phyloP scores from a whole-genome alignment of 2,113 vertebrate genomes.

The Danio rerio region DNA sequence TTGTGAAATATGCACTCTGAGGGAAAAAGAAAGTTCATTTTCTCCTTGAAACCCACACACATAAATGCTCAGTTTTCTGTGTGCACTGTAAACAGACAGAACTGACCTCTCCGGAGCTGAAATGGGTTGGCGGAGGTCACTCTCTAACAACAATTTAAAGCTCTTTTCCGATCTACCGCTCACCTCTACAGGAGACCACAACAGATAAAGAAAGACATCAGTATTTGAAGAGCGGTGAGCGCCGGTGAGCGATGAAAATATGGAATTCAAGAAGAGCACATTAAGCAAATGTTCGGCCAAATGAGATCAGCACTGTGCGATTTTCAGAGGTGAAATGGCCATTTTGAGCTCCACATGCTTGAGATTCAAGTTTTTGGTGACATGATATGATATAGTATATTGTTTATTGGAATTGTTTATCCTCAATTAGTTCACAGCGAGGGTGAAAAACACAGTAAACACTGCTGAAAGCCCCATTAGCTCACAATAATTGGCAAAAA shows the following conservation, averaged over 20 bases:
- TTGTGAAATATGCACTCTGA: not conserved
- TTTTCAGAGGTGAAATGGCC: not conserved
- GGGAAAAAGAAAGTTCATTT: not conserved
- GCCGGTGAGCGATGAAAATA: not conserved
- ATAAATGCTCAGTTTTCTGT: not conserved
- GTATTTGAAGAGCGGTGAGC: not conserved
- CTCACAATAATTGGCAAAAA: slow-evolving; percentile 3
- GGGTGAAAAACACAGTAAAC: not conserved
- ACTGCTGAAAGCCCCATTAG: not conserved
- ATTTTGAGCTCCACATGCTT: not conserved
- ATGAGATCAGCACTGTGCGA: slow-evolving; percentile 20
- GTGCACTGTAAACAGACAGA: slow-evolving; percentile 35
- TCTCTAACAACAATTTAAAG: slow-evolving; percentile 9
- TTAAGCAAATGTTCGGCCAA: slow-evolving; percentile 22
- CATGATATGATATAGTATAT: not conserved
- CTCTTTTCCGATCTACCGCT: slow-evolving; percentile 12
- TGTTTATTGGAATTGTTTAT: not conserved
- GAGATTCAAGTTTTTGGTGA: not conserved
- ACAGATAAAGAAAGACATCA: not conserved
- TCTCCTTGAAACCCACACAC: slow-evolving; percentile 21
- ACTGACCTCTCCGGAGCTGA: slow-evolving; percentile 38
- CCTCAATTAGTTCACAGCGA: slow-evolving; percentile 20
- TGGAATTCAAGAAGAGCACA: not conserved
- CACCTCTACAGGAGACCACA: not conserved
- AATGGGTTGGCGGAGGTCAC: slow-evolving; percentile 27